These are phyloP conservation scores for Micromussa lordhowensis DNA, from an alignment of 92 coral and sea anemone species.

Conservation along the genomic window DNA sequence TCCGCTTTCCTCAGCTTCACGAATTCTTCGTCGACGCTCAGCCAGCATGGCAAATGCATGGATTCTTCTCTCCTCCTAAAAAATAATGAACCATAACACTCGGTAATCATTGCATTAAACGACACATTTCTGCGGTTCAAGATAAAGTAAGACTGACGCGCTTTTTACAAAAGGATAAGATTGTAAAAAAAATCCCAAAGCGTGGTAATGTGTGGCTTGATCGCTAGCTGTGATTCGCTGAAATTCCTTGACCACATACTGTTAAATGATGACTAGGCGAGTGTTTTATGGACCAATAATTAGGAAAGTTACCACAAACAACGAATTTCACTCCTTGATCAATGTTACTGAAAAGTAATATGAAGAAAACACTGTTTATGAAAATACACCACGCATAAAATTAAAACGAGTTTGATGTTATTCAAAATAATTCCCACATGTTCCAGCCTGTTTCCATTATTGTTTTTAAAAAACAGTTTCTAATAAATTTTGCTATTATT, in stretches of 20 bases:
- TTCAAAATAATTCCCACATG: not conserved
- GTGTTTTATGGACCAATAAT: not conserved
- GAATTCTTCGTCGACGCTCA: slow-evolving; percentile 92
- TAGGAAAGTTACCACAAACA: slow-evolving; percentile 6
- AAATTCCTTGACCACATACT: not conserved
- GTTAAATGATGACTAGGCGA: not conserved
- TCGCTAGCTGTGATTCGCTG: slow-evolving; percentile 1
- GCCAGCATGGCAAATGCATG: slow-evolving; percentile 99
- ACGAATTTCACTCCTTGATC: not conserved
- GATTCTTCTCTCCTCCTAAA: slow-evolving; percentile 93
- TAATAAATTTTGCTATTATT: not conserved
- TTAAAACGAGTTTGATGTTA: not conserved
- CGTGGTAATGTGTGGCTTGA: not conserved
- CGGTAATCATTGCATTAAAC: slow-evolving; percentile 5
- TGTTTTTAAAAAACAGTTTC: not conserved
- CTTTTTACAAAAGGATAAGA: not conserved
- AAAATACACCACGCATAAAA: not conserved
- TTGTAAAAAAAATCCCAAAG: not conserved
- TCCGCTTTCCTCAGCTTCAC: slow-evolving; percentile 99
- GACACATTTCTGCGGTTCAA: slow-evolving; percentile 8
- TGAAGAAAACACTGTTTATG: not conserved
- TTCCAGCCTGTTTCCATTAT: not conserved
- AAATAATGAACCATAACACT: slow-evolving; percentile 9
- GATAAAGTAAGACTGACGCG: not conserved
- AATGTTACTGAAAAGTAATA: not conserved